Conservation (phyloP, 2,797 vertebrate genomes). For the Xenopus petersii region DNA sequence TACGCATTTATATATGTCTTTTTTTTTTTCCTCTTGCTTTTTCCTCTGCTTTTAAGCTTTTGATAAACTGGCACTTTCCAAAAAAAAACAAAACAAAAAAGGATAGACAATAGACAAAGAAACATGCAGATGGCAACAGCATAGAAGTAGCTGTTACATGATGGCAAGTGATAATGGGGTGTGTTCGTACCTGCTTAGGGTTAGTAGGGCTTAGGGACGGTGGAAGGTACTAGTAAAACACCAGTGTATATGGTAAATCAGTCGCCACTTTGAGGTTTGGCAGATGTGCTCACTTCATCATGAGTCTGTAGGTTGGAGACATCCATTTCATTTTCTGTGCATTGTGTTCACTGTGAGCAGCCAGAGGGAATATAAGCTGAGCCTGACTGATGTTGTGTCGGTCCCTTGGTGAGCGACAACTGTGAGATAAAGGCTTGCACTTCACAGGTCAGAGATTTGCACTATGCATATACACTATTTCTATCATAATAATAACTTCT, state of each 20-base stretch:
- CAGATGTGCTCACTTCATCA: no score
- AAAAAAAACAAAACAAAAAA: background rate
- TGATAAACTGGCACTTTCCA: slow-evolving; percentile 13
- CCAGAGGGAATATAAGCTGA: background rate
- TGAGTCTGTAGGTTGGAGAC: background rate
- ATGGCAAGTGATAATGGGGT: no score
- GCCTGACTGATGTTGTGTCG: background rate
- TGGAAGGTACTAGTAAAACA: slow-evolving; percentile 30
- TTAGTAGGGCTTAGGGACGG: background rate
- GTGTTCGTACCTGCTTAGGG: no score
- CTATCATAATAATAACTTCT: no score
- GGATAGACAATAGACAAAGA: background rate
- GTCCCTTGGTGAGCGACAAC: background rate
- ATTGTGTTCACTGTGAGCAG: background rate
- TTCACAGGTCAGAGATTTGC: no score
- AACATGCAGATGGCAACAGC: background rate
- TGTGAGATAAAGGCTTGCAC: no score
- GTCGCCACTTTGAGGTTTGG: no score
- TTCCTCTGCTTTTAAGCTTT: background rate
- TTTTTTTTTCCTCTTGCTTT: background rate
- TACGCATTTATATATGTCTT: slow-evolving; percentile 29
- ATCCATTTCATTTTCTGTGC: background rate
- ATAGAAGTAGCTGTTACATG: background rate
- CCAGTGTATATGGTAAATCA: background rate
- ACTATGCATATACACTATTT: no score